Conservation (phyloP, 2,888 invertebrate genomes). For the Elmis aenea region DNA sequence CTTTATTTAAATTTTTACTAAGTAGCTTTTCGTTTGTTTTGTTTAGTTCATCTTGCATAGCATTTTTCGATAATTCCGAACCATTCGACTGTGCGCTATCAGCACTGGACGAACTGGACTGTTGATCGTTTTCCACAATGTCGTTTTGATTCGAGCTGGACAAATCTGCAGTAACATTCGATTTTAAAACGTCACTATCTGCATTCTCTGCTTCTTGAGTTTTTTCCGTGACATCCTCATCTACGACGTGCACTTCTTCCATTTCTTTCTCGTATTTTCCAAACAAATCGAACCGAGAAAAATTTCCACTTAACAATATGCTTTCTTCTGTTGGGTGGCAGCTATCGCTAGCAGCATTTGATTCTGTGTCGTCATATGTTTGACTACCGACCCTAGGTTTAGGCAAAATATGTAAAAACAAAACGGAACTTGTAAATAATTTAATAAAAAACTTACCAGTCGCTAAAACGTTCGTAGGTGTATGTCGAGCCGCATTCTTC, state of each 20-base stretch:
- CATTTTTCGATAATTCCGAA: too few relatives aligned
- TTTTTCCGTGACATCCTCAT: constrained; percentile 4
- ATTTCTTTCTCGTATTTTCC: constrained; percentile 15
- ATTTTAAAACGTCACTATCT: too few relatives aligned
- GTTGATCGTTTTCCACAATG: too few relatives aligned
- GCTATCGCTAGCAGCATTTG: too few relatives aligned
- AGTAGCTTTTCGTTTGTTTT: too few relatives aligned
- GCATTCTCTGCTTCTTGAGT: too few relatives aligned
- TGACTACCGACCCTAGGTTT: constrained; percentile 8
- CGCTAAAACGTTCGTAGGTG: constrained; percentile 54
- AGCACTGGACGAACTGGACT: too few relatives aligned
- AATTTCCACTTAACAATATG: constrained; percentile 8
- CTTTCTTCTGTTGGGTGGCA: constrained; percentile 4
- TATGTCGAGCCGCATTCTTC: constrained; percentile 74
- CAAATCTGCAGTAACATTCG: too few relatives aligned
- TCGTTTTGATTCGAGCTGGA: too few relatives aligned
- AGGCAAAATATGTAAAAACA: background rate
- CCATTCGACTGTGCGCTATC: too few relatives aligned
- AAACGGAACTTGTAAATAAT: background rate
- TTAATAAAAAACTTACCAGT: constrained; percentile 33
- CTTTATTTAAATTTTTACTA: too few relatives aligned
- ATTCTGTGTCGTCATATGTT: constrained; percentile 4
- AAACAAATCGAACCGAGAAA: constrained; percentile 16
- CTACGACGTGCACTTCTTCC: constrained; percentile 6
- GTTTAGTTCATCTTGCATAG: too few relatives aligned